Evolutionary conservation across 2,888 invertebrate species (phyloP), one percentile per base, ranked within the genome.

Genomic region (Apamea anceps): DNA sequence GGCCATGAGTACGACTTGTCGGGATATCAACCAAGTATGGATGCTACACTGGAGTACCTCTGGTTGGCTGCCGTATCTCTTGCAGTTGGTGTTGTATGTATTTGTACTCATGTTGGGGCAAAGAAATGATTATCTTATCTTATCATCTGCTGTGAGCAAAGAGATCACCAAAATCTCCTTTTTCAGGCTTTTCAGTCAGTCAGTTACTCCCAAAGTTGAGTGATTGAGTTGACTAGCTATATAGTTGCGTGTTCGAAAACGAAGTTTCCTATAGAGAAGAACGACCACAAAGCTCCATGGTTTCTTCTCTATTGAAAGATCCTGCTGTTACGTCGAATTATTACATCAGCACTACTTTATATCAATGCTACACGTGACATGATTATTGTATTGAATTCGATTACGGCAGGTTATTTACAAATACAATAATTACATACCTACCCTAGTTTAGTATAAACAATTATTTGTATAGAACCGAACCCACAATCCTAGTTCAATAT

Each of bases 391-490:
- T 57, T 37, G 10, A 57, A 32, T 51, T 67, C 1, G n/a, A 18
- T 45, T 51, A n/a, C 32, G 25, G 0, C n/a, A 37, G 13, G 51
- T 60, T 82, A 82, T 82, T 80, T 80, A 67, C 66, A 60, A 80
- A 75, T 42, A 77, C 51, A 25, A 80, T 25, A 21, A 13, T 37
- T 25, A 7, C 45, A 6, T 80, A 0, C 12, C 54, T 80, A 0
- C 12, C 54, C 13, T 15, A 48, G 48, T 48, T 48, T 25, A n/a
- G 7, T 21, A 21, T 65, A 32, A 65, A 45, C n/a, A 60, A 51
- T 51, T 51, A 15, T 51, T 5, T 0, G 48, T 4, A 51, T 15
- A 51, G 15, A 51, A 51, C 4, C 48, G 10, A 51, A 51, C 48
- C 6, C 15, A 51, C 54, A 54, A 21, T 21, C 54, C 12, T 42